Base-by-base conservation (phyloP, 2,797 vertebrate species). In the Sebastes minor region DNA sequence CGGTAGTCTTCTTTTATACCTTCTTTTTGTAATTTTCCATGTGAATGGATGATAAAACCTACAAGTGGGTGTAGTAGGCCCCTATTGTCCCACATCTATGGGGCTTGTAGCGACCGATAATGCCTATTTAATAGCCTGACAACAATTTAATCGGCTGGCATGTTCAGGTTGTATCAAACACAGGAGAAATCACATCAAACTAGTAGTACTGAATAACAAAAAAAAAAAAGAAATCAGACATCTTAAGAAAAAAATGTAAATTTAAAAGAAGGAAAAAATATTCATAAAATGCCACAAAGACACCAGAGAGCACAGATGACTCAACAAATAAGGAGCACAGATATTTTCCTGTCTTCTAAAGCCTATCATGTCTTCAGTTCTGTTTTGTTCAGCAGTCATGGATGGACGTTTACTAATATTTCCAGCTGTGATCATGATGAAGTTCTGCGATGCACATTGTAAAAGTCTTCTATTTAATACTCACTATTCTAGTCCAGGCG, bases 401-500 rank as follows among this genome's bases (percentile, higher is more conserved):
- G 22, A 61, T 64, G 42, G 46, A 74, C 5, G 8, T 42, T 64
- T 42, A 25, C 8, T 60, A 12, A 63, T 65, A 16, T 77, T 56
- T 82, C 80, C 74, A 66, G 59, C 63, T 86, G 67, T n/a, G 56
- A 76, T 71, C 73, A 57, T 63, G 33, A 82, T 57, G 55, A 63
- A 78, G 35, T 25, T 80, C 49, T 78, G 30, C 8, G 9, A 75
- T 61, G 62, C 57, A 76, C 55, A 71, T 46, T 62, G 23, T 23
- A 32, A 59, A 81, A 80, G 53, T 82, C 55, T 69, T 77, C 66
- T 72, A 74, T 72, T 86, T 79, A 42, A 81, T 67, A 79, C 62
- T 84, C 38, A 60, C 77, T 80, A 84, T 22, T 85, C 83, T 88
- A 86, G 32, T 83, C 74, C 71, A 67, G 75, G 76, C 49, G 46